A percentile compares a stretch with the other conserved stretches of the same genome.
Conservation (phyloP, 2,113 vertebrate genomes). For the Machaerirhynchus nigripectus region DNA sequence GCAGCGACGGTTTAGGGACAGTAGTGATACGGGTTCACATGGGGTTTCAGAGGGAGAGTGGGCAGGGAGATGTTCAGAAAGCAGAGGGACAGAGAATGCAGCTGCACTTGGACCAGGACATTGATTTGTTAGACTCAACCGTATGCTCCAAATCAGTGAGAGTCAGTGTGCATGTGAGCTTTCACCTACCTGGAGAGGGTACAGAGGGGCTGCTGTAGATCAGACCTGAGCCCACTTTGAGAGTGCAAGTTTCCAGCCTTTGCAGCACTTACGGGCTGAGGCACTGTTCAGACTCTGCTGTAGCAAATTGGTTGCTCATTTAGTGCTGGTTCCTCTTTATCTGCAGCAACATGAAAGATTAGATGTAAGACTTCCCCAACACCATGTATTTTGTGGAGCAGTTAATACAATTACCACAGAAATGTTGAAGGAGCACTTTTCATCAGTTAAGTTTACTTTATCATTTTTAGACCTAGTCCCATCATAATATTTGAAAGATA, state of each 20-base stretch:
- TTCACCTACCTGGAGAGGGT: background rate
- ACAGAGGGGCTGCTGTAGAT: background rate
- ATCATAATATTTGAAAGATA: background rate
- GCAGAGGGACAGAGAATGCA: background rate
- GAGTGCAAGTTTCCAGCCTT: background rate
- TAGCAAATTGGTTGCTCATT: background rate
- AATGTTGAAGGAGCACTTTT: background rate
- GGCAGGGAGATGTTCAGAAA: background rate
- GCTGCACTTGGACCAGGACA: background rate
- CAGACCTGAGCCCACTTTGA: rapidly evolving
- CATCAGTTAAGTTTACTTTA: background rate
- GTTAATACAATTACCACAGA: background rate
- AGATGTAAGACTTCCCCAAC: background rate
- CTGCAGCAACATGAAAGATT: background rate
- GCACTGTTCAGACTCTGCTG: rapidly evolving
- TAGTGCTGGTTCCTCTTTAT: background rate
- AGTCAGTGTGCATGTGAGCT: rapidly evolving
- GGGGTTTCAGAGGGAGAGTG: background rate
- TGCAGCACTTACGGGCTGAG: background rate
- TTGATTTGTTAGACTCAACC: background rate
- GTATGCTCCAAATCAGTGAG: rapidly evolving
- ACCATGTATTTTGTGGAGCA: background rate
- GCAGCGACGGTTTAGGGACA: background rate
- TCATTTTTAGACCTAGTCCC: background rate
- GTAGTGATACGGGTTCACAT: rapidly evolving